Percentiles rank a stretch among this genome's conserved stretches.
Evolutionary conservation across 2,113 vertebrate genomes (phyloP).

Genomic region (Jacana jacana): DNA sequence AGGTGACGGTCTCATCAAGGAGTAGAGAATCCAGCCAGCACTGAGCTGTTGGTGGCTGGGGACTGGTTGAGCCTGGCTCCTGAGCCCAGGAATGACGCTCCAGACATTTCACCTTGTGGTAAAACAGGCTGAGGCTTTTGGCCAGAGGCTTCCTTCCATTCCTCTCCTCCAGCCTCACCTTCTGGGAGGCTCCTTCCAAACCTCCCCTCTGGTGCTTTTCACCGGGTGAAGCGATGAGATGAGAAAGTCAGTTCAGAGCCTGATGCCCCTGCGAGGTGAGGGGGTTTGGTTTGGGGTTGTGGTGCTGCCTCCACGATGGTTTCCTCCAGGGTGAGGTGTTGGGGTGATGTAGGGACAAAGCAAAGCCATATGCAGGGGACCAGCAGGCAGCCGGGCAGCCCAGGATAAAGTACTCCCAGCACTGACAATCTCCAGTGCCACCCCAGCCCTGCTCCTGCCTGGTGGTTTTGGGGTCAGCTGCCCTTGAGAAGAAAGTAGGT

Average conservation of each 20-base stretch:
- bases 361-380: fast-evolving
- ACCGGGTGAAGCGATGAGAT: not conserved
- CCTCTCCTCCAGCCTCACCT: not conserved
- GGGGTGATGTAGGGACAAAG: not conserved
- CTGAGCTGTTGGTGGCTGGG: not conserved
- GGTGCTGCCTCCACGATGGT: fast-evolving
- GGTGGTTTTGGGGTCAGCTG: not conserved
- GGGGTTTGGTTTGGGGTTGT: not conserved
- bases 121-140: not conserved
- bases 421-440: not conserved
- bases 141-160: not conserved
- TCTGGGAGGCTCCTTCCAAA: not conserved
- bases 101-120: fast-evolving
- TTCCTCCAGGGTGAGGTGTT: fast-evolving
- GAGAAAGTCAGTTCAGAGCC: not conserved
- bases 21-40: not conserved
- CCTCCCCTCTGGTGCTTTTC: not conserved
- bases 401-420: not conserved
- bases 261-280: not conserved
- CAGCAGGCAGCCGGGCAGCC: not conserved
- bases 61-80: not conserved
- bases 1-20: fast-evolving
- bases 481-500: not conserved
- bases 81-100: not conserved
- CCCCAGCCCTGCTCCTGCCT: not conserved